These are phyloP conservation scores for Pantelozetes paolii DNA, from an alignment of 2,888 invertebrate genomes.

Conservation along the genomic window DNA sequence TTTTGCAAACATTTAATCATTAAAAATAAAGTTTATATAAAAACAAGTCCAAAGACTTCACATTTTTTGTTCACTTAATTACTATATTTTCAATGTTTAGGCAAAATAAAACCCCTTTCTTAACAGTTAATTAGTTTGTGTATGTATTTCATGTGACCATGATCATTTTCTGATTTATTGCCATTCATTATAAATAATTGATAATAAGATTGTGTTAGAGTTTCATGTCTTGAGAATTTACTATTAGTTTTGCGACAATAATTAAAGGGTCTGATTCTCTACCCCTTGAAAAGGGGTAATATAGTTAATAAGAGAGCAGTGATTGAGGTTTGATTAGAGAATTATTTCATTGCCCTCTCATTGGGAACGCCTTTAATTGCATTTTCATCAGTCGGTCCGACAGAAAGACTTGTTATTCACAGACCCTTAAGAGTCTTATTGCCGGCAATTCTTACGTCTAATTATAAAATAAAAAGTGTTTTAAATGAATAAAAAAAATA, in stretches of 20 bases:
- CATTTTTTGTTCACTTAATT: not conserved
- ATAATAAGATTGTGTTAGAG: slow-evolving; percentile 21
- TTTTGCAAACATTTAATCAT: too few relatives aligned
- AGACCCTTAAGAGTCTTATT: not conserved
- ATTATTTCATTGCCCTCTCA: slow-evolving; percentile 10
- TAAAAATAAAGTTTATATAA: not conserved
- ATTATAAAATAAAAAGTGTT: not conserved
- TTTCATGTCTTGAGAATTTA: not conserved
- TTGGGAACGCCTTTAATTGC: slow-evolving; percentile 17
- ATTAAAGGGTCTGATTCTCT: slow-evolving; percentile 1
- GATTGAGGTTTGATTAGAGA: not conserved
- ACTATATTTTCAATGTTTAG: not conserved
- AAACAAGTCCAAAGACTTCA: not conserved
- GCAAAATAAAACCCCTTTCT: too few relatives aligned
- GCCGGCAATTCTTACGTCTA: not conserved
- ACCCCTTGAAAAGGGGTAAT: not conserved
- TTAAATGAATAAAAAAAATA: not conserved
- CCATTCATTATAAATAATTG: not conserved
- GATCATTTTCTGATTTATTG: slow-evolving; percentile 23
- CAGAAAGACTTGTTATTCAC: not conserved
- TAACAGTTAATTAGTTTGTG: not conserved
- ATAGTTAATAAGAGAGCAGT: slow-evolving; percentile 2
- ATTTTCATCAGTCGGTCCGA: slow-evolving; percentile 16
- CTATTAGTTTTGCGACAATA: slow-evolving; percentile 8
- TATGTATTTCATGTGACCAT: too few relatives aligned